Conservation (phyloP, 2,888 invertebrate genomes). For the Eupithecia tripunctaria region DNA sequence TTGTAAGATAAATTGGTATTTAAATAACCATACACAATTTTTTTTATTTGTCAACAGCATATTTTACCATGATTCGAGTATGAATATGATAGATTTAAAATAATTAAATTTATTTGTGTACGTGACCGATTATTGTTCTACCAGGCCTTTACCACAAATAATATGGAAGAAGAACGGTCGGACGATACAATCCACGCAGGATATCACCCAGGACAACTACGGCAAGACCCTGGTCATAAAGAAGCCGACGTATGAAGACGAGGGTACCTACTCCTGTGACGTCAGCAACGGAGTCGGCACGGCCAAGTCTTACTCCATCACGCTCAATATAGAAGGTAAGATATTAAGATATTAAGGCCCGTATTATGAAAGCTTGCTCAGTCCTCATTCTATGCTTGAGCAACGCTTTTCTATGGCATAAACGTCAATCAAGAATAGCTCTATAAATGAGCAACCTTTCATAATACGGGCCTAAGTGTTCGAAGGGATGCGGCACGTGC, state of each 20-base stretch:
- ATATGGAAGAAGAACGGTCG: constrained; percentile 95
- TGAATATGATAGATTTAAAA: too few species aligned
- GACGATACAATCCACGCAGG: constrained; percentile 88
- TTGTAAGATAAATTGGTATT: neutral
- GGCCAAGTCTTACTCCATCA: constrained; percentile 93
- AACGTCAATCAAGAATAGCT: too few species aligned
- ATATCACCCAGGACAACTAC: constrained; percentile 94
- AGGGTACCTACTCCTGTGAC: constrained; percentile 96
- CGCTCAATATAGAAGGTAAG: constrained; percentile 88
- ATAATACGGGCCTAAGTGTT: too few species aligned
- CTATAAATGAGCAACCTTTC: too few species aligned
- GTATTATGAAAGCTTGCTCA: too few species aligned
- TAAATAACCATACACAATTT: neutral
- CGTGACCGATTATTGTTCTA: neutral
- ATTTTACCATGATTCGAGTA: too few species aligned
- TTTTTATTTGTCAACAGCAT: neutral
- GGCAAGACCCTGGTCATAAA: constrained; percentile 96
- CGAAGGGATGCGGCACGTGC: too few species aligned
- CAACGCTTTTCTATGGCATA: too few species aligned
- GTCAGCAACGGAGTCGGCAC: constrained; percentile 95
- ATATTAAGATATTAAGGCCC: too few species aligned
- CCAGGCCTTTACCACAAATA: constrained; percentile 95
- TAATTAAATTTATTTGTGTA: neutral
- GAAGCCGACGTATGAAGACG: constrained; percentile 94
- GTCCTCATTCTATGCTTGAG: too few species aligned